Evolutionary conservation across 2,888 invertebrate genomes (phyloP), one percentile per base, ranked within the genome.

Genomic region (Argynnis bischoffii): DNA sequence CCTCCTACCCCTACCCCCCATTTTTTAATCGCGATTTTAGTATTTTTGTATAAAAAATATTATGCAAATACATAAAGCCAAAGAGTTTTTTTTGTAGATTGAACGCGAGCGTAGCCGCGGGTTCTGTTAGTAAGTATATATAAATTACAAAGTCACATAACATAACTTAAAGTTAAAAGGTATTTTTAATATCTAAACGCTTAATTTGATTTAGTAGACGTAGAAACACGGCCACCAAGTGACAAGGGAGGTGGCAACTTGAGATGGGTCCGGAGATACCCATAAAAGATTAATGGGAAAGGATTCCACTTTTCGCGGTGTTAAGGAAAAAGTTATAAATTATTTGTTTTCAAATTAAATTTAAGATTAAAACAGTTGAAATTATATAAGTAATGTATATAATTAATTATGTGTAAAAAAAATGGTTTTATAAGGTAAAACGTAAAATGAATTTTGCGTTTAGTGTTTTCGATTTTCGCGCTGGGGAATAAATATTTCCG

Each of bases 221-320:
- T 59, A 35, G 35, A 35, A 48, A 48, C 48, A 47, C 59, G 16
- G 48, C 59, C 59, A 1, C 48, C 26, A 4, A 59, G 48, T 59
- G 59, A 48, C 59, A 59, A 16, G 26, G 59, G 26, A 61, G 61
- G 61, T 61, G 61, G 61, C 61, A 51, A 61, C 51, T 61, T 61
- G 61, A 61, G 50, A 61, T 61, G 61, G 61, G 61, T 61, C 21
- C 18, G 5, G 15, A 51, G 50, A 51, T 61, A 35, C 50, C 61
- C 51, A 61, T 61, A 61, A 61, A 61, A 61, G 61, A 61, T 61
- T 51, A 53, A 53, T 51, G 51, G 61, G 14, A 51, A 35, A 61
- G 59, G 48, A 59, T 59, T 59, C 59, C n/a, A n/a, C n/a, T 59
- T n/a, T n/a, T 8, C 48, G n/a, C 48, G 31, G 59, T 59, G 26